These are phyloP conservation scores for Ceyx melanurus DNA, from an alignment of 2,113 vertebrate genomes.

Conservation along the genomic window DNA sequence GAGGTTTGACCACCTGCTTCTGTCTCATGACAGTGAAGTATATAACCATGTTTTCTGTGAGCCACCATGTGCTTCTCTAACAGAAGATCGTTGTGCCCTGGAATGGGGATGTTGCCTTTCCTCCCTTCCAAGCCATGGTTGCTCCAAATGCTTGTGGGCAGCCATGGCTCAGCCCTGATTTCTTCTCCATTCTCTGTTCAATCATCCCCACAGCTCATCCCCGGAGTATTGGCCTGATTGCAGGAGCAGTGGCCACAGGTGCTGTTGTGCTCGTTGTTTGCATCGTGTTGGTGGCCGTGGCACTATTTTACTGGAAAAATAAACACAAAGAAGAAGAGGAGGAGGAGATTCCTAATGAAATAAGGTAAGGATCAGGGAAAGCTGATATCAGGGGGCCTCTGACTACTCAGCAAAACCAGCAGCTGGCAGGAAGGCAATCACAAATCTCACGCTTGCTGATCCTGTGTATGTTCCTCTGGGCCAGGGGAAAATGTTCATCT, in stretches of 20 bases:
- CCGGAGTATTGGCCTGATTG: conserved; percentile 89
- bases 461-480: neutral
- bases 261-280: conserved; percentile 86
- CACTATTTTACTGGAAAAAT: conserved; percentile 95
- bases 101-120: neutral
- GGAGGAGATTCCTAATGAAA: conserved; percentile 98
- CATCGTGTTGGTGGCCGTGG: conserved; percentile 85
- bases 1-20: neutral
- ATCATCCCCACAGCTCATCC: conserved; percentile 84
- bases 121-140: neutral
- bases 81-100: neutral
- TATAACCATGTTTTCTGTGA: conserved; percentile 5
- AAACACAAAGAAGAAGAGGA: conserved; percentile 96
- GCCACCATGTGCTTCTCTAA: neutral
- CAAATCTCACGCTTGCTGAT: neutral
- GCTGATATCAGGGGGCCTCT: neutral
- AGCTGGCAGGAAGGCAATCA: neutral
- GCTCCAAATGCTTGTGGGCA: neutral
- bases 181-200: conserved; percentile 34
- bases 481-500: neutral
- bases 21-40: conserved; percentile 14
- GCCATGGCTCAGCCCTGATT: neutral
- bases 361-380: conserved; percentile 81
- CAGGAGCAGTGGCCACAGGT: conserved; percentile 87
- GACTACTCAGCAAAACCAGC: neutral